Evolutionary conservation across 2,888 invertebrate species (phyloP), one percentile per base, ranked within the genome.

Genomic region (Synanthedon vespiformis): DNA sequence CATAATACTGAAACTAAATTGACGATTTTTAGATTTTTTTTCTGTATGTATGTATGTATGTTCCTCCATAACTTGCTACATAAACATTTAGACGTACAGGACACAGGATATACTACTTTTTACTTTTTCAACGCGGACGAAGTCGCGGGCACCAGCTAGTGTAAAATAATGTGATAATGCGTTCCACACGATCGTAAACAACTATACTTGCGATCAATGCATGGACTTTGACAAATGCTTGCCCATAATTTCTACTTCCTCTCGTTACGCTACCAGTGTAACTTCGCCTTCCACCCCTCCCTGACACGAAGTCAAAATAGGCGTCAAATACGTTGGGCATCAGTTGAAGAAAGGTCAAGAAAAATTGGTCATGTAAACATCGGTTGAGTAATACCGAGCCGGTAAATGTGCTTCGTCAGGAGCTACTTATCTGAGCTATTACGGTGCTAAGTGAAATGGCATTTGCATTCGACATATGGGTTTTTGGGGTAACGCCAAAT

Each of bases 201-300:
- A 44, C 44, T 59, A 34, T 34, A 34, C 34, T n/a, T 62, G 66
- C 67, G 68, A 68, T 65, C 70, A 58, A 52, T 72, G 71, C 70
- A 70, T 67, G 63, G 76, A 80, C 81, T 77, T 77, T 80, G 81
- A 81, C 79, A 78, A 81, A 81, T 80, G 74, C 68, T 61, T 60
- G 54, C 56, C 74, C 73, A 78, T 80, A 78, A 78, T 75, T 79
- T 65, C 68, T 68, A 65, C 71, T 69, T 44, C n/a, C 44, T 44
- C 44, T 44, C 44, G 1, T n/a, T 13, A 13, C 44, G 0, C 6
- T 14, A 13, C 44, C 44, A 44, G 14, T n/a, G 6, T 44, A 44
- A 44, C 44, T 14, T 44, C 13, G 14, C 5, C 44, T 44, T 13
- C 44, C 12, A 0, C 2, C 4, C 44, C 13, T n/a, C 44, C 14